Evolutionary conservation across 2,888 invertebrate genomes (phyloP).

Genomic region (Stenchaetothrips biformis): DNA sequence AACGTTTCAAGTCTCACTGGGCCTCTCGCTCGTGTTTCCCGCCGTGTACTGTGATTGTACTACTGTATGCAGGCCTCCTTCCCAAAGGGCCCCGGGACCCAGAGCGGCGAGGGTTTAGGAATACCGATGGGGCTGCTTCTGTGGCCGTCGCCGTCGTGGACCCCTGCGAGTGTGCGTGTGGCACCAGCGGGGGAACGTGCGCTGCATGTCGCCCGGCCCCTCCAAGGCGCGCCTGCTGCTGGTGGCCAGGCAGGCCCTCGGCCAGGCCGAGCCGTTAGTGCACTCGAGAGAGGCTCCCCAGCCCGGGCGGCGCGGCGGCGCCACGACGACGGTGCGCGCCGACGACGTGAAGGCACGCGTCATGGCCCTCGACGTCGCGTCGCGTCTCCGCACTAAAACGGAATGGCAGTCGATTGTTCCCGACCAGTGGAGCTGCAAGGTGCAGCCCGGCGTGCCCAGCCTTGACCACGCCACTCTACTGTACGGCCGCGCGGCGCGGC

Average conservation of each 20-base stretch:
- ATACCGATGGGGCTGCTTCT: no score
- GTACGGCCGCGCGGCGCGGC: background rate
- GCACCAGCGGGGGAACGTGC: no score
- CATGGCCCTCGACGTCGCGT: background rate
- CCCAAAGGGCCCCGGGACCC: background rate
- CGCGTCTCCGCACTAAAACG: background rate
- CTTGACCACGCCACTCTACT: background rate
- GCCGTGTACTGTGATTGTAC: background rate
- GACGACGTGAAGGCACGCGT: no score
- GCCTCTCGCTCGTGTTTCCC: background rate
- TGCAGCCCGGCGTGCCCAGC: background rate
- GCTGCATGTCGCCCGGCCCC: no score
- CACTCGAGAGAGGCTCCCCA: background rate
- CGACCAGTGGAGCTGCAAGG: background rate
- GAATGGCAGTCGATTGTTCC: constrained; percentile 6
- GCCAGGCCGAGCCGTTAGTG: background rate
- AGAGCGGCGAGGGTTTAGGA: no score
- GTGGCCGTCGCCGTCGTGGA: no score
- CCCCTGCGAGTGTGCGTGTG: no score
- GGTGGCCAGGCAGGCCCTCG: no score
- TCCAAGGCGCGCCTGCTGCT: no score
- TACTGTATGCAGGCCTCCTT: background rate
- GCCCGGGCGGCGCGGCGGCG: background rate
- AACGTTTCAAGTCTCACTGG: background rate
- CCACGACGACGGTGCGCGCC: no score